Conservation (phyloP, 2,888 invertebrate species). For the Philaethria dido region DNA sequence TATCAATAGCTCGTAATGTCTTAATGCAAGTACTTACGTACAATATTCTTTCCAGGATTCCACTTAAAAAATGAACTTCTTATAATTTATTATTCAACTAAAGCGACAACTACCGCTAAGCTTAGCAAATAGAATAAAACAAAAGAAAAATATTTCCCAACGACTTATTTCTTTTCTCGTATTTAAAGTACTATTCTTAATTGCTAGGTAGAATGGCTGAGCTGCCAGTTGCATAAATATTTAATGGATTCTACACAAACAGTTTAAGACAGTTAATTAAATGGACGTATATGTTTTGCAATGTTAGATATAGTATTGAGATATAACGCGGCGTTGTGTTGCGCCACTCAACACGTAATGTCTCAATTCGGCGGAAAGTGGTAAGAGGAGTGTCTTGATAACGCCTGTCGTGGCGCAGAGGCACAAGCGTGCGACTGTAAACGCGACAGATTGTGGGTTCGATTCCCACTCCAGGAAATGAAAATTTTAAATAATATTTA, state of each 20-base stretch:
- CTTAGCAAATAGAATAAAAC: conserved; percentile 11
- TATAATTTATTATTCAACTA: conserved; percentile 11
- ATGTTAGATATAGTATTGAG: too few relatives aligned
- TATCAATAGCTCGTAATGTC: too few relatives aligned
- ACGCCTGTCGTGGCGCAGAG: too few relatives aligned
- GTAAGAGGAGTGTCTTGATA: too few relatives aligned
- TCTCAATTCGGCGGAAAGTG: too few relatives aligned
- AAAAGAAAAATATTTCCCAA: conserved; percentile 11
- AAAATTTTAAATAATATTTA: too few relatives aligned
- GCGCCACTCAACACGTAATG: too few relatives aligned
- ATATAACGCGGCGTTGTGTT: too few relatives aligned
- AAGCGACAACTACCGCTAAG: conserved; percentile 13
- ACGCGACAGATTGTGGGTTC: too few relatives aligned
- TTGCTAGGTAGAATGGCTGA: conserved; percentile 16
- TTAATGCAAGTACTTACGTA: background rate
- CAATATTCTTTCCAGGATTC: background rate
- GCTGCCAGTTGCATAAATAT: conserved; percentile 23
- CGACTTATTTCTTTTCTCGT: conserved; percentile 30
- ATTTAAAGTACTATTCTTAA: conserved; percentile 9
- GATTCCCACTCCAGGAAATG: too few relatives aligned
- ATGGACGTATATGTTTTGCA: too few relatives aligned
- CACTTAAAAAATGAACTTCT: conserved; percentile 8
- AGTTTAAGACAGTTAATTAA: conserved; percentile 12
- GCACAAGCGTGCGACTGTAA: too few relatives aligned
- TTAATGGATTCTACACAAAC: conserved; percentile 21